Evolutionary conservation across 2,113 vertebrate genomes (phyloP), one percentile per base, ranked within the genome.

Genomic region (Zosterops hypoxanthus): DNA sequence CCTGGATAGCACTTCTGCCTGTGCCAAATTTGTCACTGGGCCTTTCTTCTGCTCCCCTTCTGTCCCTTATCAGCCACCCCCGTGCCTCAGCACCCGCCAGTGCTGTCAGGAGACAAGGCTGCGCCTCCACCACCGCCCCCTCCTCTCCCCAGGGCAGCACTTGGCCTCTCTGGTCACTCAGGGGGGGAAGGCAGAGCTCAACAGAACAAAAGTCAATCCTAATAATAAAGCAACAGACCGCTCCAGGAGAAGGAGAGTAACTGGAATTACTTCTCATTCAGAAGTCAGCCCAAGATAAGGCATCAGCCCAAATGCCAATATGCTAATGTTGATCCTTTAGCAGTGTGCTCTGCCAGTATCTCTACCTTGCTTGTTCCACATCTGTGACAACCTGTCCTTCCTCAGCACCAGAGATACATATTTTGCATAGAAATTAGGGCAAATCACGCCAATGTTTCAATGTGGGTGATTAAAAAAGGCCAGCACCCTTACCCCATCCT

Each of bases 221-320:
- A 64, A 42, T 60, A 88, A 80, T 65, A 53, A 60, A 89, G 39
- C 46, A 81, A 63, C 46, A 64, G 59, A 69, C 16, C 0, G 0
- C 34, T 73, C 41, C 81, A 80, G 82, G 60, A 91, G 44, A 53
- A 49, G 20, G 41, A 84, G 33, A 88, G 33, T 16, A 17, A 49
- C 71, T 55, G 68, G 70, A 94, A 91, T 86, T 53, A 66, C 88
- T 95, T 95, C 66, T 86, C 91, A 95, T 91, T 94, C 94, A 65
- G 87, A 92, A 87, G 56, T 42, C 53, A 31, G 46, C 25, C 39
- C 0, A 20, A 82, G 96, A 97, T 84, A 95, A 95, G 56, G 76
- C 1, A 0, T 39, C 82, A 68, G 91, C 73, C 85, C 77, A 95
- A 97, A 97, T 96, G 92, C 82, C 96, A 95, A 8, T 66, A 94